Base-by-base conservation (phyloP, 2,113 vertebrate species). In the Salvator merianae region DNA sequence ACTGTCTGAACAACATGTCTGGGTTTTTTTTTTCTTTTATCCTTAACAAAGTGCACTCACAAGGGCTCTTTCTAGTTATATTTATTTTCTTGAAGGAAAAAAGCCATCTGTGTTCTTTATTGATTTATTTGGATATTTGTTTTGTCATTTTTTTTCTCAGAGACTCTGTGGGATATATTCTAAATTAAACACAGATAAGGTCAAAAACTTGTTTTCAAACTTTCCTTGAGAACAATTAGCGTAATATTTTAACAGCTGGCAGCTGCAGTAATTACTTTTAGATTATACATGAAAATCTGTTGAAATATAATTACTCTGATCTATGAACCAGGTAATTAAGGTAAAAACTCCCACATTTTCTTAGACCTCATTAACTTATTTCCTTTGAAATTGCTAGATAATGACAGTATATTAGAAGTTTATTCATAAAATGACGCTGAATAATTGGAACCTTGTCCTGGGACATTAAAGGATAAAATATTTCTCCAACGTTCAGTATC, bases 221-320 rank as follows among this genome's bases (percentile, higher is more conserved):
- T 90, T 94, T 95, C 91, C 59, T 87, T 81, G 43, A 85, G 59
- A 50, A 87, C 84, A 86, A 83, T 85, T 87, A 90, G 74, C 40
- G 81, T 85, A 87, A 84, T 93, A 91, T 90, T 93, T 94, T 90
- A 94, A 86, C 90, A 95, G 91, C 89, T 96, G 93, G 79, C 88
- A 92, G 89, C 78, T 91, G 89, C 77, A 70, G 81, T 92, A 93
- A 95, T 94, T 94, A 93, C 84, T 92, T 93, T 90, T 91, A 91
- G 86, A 93, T 92, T 92, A 92, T 88, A 93, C 72, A 90, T 88
- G 30, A 69, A 92, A 94, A 86, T 90, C 93, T 94, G 87, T 84
- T 89, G 86, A 88, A 94, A 87, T 85, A 89, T 94, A 94, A 95
- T 95, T 94, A 94, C 84, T 93, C 86, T 94, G 91, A 95, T 94